Base-by-base conservation (phyloP, 2,113 vertebrate species). In the Campylorhamphus procurvoides region DNA sequence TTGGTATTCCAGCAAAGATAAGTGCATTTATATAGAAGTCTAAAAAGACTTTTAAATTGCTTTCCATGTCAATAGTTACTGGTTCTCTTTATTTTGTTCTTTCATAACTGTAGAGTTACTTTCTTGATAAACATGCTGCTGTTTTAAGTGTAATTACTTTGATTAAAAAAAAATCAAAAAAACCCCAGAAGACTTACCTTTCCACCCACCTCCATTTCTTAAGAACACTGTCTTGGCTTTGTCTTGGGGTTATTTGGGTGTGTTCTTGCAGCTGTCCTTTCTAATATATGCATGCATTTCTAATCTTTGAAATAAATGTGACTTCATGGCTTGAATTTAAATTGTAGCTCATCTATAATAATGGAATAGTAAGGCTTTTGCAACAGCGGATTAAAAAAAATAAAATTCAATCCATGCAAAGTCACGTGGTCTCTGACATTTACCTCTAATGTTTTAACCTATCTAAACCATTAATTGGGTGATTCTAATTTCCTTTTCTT, bases 401-500 rank as follows among this genome's bases (percentile, higher is more conserved):
- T 8, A 69, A 39, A 52, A 69, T 81, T 89, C 77, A 97, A 44
- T 92, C 83, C 86, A 82, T 80, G 67, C 10, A 18, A 96, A 95
- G 96, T 96, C 95, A 93, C 40, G 27, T 92, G 44, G 91, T 95
- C 90, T 97, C 96, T 82, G 96, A 94, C 94, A 89, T 97, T 97
- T 96, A 91, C 96, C 92, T 94, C 68, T 84, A 63, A 89, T 96
- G 81, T 97, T 97, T 98, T 98, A 98, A 97, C 96, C 94, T 47
- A 60, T 96, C 98, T 97, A 97, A 98, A 95, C 72, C 80, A 97
- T 98, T 98, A 97, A 97, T 92, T 96, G 96, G 93, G 95, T 97
- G 97, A 97, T 97, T 98, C 98, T 99, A 98, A 99, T 98, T 97
- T 98, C 98, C 98, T 99, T 96, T 99, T 99, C 98, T 99, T 98